Evolutionary conservation across 2,113 vertebrate genomes (phyloP).

Genomic region (Rhynchomys soricoides): DNA sequence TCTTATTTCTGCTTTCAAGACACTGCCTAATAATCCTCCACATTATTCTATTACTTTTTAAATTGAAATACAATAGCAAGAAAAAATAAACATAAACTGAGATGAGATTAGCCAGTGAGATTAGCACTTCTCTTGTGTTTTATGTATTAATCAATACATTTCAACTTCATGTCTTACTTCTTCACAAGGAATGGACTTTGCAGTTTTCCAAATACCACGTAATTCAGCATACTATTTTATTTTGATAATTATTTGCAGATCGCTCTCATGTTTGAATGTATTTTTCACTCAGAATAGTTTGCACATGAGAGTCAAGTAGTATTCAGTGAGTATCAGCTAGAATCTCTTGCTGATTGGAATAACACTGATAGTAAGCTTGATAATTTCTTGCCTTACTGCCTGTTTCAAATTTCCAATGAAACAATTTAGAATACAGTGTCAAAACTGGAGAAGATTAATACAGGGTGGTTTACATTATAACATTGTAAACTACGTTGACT

Average conservation of each 20-base stretch:
- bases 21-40: background rate
- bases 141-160: background rate
- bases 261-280: background rate
- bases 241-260: background rate
- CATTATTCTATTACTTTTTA: background rate
- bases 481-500: background rate
- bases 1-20: background rate
- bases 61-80: background rate
- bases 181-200: background rate
- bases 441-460: background rate
- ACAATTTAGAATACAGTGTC: background rate
- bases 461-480: background rate
- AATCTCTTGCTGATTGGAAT: rapidly evolving
- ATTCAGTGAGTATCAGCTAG: background rate
- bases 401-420: background rate
- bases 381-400: background rate
- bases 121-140: background rate
- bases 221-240: background rate
- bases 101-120: background rate
- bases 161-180: background rate
- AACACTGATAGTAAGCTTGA: background rate
- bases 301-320: background rate
- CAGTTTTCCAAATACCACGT: background rate
- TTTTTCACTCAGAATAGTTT: slow-evolving; percentile 1
- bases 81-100: background rate